phyloP scores from a whole-genome alignment of 2,888 invertebrate genomes.

The Tenthredo notha region DNA sequence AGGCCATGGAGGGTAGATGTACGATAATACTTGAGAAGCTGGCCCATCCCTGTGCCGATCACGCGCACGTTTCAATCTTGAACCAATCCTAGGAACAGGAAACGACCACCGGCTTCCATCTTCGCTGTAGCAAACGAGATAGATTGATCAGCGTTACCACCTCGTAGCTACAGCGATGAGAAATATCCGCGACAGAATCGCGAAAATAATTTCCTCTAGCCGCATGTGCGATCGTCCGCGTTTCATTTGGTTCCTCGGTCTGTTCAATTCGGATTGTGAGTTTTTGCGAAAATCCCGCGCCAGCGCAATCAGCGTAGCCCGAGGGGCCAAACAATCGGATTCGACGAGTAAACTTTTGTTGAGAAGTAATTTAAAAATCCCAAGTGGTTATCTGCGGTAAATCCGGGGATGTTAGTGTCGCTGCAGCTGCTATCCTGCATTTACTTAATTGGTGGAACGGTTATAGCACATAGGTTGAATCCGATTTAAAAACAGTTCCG shows the following conservation, averaged over 20 bases:
- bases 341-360: constrained; percentile 32
- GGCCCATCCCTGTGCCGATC: constrained; percentile 35
- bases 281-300: not conserved
- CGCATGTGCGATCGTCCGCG: not conserved
- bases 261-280: not conserved
- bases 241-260: constrained; percentile 14
- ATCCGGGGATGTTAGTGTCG: not conserved
- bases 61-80: constrained; percentile 42
- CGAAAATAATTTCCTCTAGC: constrained; percentile 31
- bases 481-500: not conserved
- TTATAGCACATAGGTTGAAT: not conserved
- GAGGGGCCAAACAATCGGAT: constrained; percentile 19
- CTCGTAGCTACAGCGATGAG: not conserved
- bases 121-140: constrained; percentile 17
- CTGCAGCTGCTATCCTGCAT: constrained; percentile 24
- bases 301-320: constrained; percentile 21
- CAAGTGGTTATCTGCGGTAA: constrained; percentile 25
- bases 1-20: constrained; percentile 19
- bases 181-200: constrained; percentile 27
- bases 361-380: constrained; percentile 34
- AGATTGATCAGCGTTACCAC: constrained; percentile 32
- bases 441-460: constrained; percentile 1
- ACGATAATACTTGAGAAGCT: constrained; percentile 7
- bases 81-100: constrained; percentile 40
- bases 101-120: constrained; percentile 37